These are phyloP conservation scores for Pogonomyrmex californicus DNA, from an alignment of 1,140 invertebrate species.

Conservation along the genomic window DNA sequence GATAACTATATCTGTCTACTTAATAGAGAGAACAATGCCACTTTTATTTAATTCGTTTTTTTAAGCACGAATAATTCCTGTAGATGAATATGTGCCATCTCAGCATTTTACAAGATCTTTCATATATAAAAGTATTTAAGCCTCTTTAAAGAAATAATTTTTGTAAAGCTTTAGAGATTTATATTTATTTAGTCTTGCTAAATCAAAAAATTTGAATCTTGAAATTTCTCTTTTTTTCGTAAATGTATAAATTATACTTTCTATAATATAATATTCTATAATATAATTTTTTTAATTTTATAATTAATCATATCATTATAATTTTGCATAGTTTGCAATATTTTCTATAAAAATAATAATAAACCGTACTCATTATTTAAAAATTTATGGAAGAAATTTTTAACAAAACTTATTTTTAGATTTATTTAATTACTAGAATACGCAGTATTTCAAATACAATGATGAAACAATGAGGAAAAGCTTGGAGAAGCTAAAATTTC, in stretches of 20 bases:
- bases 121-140: neutral
- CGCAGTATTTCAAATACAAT: neutral
- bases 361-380: neutral
- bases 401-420: neutral
- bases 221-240: neutral
- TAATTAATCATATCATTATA: slow-evolving; percentile 10
- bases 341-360: neutral
- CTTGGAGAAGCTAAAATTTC: neutral
- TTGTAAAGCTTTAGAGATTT: neutral
- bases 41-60: slow-evolving; percentile 9
- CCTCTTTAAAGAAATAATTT: neutral
- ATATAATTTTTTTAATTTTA: neutral
- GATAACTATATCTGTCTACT: neutral
- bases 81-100: slow-evolving; percentile 32
- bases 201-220: neutral
- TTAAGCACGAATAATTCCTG: slow-evolving; percentile 7
- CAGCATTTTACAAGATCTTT: neutral
- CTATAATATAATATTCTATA: neutral
- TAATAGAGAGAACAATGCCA: neutral
- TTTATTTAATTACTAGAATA: neutral
- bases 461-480: neutral
- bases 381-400: neutral
- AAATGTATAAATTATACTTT: neutral
- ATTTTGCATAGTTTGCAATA: neutral
- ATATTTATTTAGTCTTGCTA: neutral